Base-by-base conservation (phyloP, 2,113 vertebrate species). In the Boulengerochromis microlepis region DNA sequence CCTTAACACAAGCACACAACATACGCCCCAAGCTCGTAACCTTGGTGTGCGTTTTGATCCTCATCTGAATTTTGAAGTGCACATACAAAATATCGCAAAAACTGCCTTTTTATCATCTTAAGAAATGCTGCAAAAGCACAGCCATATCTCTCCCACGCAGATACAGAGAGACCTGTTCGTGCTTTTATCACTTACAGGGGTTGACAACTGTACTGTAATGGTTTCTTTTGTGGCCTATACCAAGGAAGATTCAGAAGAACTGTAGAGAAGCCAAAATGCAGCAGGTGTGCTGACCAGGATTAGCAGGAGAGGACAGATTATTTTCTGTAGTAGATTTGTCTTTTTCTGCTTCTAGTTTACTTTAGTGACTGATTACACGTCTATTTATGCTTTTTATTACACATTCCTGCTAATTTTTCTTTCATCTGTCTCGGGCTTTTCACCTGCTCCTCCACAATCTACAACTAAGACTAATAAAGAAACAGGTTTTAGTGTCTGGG, bases 151-250 rank as follows among this genome's bases (percentile, higher is more conserved):
- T 42, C 29, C 42, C 56, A 85, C 29, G 5, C 78, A 86, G 19
- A 86, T n/a, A 59, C 57, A 5, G 4, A 47, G 45, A 64, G 45
- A 83, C 19, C 33, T 40, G 12, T 52, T 59, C 0, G 3, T 80
- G 83, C 38, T 89, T 84, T 90, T 57, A 80, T 83, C 74, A 84
- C 12, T 9, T 18, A 52, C 82, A 40, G 69, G 78, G 40, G 56
- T 78, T n/a, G 56, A 80, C 31, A 29, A 59, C 61, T 19, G 22
- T 18, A 10, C 40, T 83, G 87, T 29, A 45, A 47, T 22, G 64
- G 80, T 81, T 83, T 74, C 38, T 66, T 53, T 81, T 80, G 66
- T 82, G 52, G 61, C 33, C 80, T 69, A n/a, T 19, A 74, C 80
- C 15, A 52, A 64, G 24, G 69, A 85, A 59, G 66, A 80, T 80